phyloP scores from a whole-genome alignment of 1,140 invertebrate species.

The Hypothenemus hampei region DNA sequence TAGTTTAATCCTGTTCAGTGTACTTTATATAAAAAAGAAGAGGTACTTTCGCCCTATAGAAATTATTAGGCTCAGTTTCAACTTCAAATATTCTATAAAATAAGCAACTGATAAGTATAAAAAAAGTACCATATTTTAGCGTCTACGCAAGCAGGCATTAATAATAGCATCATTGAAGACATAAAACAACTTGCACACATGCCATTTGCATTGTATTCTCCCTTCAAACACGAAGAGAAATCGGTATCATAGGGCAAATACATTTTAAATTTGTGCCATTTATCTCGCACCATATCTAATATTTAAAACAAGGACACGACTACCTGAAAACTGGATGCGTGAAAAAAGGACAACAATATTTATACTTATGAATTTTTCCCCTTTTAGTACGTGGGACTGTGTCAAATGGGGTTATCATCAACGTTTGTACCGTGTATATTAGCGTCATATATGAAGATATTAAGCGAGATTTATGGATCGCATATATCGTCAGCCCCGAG shows the following conservation, averaged over 20 bases:
- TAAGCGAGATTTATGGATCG: slow-evolving; percentile 20
- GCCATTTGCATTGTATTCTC: slow-evolving; percentile 24
- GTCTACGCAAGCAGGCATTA: not conserved
- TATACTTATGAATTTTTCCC: slow-evolving; percentile 25
- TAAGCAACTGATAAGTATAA: not conserved
- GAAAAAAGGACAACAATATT: slow-evolving; percentile 10
- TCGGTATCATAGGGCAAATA: slow-evolving; percentile 27
- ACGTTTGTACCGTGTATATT: slow-evolving; percentile 30
- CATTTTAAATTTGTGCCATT: slow-evolving; percentile 30
- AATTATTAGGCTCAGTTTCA: slow-evolving; percentile 10
- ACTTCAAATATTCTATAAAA: not conserved
- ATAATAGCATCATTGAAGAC: not conserved
- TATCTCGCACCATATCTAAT: slow-evolving; percentile 28
- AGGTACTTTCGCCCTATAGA: not conserved
- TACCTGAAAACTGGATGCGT: not conserved
- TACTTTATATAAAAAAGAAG: not conserved
- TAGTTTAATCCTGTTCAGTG: slow-evolving; percentile 5
- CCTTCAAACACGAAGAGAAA: slow-evolving; percentile 24
- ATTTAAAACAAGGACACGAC: slow-evolving; percentile 12
- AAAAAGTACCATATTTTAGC: not conserved
- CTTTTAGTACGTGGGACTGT: slow-evolving; percentile 29
- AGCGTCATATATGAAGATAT: slow-evolving; percentile 25
- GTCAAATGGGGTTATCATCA: slow-evolving; percentile 28
- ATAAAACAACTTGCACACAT: slow-evolving; percentile 15
- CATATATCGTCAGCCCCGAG: slow-evolving; percentile 24